These are phyloP conservation scores for Hymenochirus boettgeri DNA, from an alignment of 2,113 vertebrate genomes.

Conservation along the genomic window DNA sequence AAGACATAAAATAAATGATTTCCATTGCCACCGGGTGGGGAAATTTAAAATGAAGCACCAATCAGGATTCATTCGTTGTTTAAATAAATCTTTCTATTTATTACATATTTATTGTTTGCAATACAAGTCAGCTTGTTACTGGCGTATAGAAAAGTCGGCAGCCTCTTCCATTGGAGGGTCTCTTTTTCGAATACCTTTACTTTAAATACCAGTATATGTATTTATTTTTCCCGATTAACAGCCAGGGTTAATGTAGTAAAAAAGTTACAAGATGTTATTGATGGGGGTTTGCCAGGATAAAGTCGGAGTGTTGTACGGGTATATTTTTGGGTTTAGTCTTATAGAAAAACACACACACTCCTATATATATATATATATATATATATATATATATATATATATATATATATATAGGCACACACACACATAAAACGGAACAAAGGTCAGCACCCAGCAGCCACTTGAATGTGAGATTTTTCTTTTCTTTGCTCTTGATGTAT, in stretches of 20 bases:
- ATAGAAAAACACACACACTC: too few relatives aligned
- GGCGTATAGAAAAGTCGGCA: too few relatives aligned
- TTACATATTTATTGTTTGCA: too few relatives aligned
- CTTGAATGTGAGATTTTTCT: conserved; percentile 98
- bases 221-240: conserved; percentile 41
- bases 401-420: conserved; percentile 90
- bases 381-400: conserved; percentile 50
- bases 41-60: conserved; percentile 55
- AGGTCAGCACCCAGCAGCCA: conserved; percentile 99
- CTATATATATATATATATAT: conserved; percentile 49
- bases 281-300: conserved; percentile 83
- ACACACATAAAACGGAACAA: conserved; percentile 84
- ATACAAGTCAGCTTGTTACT: too few relatives aligned
- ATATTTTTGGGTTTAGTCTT: too few relatives aligned
- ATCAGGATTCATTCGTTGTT: conserved; percentile 59
- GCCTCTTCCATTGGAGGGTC: too few relatives aligned
- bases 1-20: conserved; percentile 25
- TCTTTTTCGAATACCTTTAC: too few relatives aligned
- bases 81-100: too few relatives aligned
- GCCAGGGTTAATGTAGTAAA: conserved; percentile 72
- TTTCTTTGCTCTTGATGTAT: conserved; percentile 99
- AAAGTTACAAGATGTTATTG: conserved; percentile 82
- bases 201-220: too few relatives aligned
- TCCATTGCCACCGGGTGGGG: conserved; percentile 46
- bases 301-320: too few relatives aligned